These are phyloP conservation scores for Tipula confusa DNA, from an alignment of 2,888 invertebrate species.

Conservation along the genomic window DNA sequence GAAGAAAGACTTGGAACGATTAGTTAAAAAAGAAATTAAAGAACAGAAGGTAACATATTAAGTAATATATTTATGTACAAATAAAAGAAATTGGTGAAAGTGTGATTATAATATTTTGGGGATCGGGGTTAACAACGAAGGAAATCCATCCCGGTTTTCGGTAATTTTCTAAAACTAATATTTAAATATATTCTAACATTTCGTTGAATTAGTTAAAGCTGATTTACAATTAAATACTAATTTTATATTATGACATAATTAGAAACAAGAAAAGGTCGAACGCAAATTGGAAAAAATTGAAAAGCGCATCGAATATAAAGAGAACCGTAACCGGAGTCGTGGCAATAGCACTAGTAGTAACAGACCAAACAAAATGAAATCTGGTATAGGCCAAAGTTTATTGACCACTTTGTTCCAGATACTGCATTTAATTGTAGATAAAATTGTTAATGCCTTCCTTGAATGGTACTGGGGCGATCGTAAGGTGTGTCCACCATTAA, in stretches of 20 bases:
- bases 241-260: not conserved
- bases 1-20: not conserved
- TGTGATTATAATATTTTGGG: not conserved
- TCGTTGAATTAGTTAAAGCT: not conserved
- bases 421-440: slow-evolving; percentile 42
- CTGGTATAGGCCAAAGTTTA: slow-evolving; percentile 27
- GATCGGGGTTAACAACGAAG: not conserved
- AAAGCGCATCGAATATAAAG: slow-evolving; percentile 21
- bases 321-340: not conserved
- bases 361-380: slow-evolving; percentile 31
- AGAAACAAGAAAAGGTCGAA: not conserved
- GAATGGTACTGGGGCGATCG: slow-evolving; percentile 44
- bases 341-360: not conserved
- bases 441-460: slow-evolving; percentile 42
- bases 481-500: slow-evolving; percentile 40
- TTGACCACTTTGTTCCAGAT: slow-evolving; percentile 32
- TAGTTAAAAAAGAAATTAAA: not conserved
- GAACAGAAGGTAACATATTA: not conserved
- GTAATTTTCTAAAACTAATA: too few species aligned
- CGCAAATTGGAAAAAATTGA: not conserved
- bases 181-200: too few species aligned
- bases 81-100: not conserved
- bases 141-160: not conserved
- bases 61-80: not conserved
- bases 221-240: too few species aligned